Base-by-base conservation (phyloP, 1,140 invertebrate species). In the Augochlora pura region DNA sequence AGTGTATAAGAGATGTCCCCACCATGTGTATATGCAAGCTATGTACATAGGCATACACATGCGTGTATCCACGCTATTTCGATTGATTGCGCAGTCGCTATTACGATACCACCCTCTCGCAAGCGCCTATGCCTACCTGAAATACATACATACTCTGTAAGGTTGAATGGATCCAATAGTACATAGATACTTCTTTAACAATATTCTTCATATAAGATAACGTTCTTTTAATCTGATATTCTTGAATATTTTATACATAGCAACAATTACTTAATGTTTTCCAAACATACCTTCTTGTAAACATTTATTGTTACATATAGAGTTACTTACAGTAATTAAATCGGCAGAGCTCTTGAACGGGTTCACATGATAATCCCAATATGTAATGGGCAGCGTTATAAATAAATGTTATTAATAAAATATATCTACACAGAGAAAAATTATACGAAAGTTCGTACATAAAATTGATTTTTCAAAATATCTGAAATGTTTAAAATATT, bases 31-130 rank as follows among this genome's bases (percentile, higher is more conserved):
- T 23, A 59, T 60, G 25, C 65, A 39, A 5, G 21, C 4, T 32
- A 32, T 32, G 32, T 32, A 32, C 23, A 57, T 39, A 54, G 39
- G 39, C 23, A 46, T 49, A 14, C 65, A 18, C 16, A 54, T 71
- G 38, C 25, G 12, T 64, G 38, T 27, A 6, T 64, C 39, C 60
- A 64, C 16, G 21, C 79, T 81, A 77, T 77, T 81, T 66, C 62
- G 60, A 68, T 70, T 70, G 74, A 81, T 81, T 81, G 80, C 80
- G 80, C 80, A 81, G 80, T 60, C 74, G 80, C 80, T 57, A 81
- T 71, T 66, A 52, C 71, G 46, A 68, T 80, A 60, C 46, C 39
- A 46, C 74, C 60, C 77, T 64, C 70, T 73, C 12, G 16, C 38
- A 39, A 18, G 14, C 42, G 54, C 12, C 2, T 25, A 59, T 60